Evolutionary conservation across 2,888 invertebrate species (phyloP), one percentile per base, ranked within the genome.

Genomic region (Brachyopa scutellaris): DNA sequence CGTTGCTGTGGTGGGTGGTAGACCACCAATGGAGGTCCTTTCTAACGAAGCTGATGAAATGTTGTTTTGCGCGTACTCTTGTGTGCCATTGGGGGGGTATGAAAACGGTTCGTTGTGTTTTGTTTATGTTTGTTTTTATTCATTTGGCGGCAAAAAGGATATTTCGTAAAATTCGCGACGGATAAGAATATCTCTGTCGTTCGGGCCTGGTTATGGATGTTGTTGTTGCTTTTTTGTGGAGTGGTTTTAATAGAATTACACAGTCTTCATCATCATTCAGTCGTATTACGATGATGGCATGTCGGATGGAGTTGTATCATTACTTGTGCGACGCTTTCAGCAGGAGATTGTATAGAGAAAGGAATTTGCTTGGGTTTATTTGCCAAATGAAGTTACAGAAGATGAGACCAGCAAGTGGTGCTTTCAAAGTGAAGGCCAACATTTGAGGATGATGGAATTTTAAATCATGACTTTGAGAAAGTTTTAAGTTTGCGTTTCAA

Each of bases 231-330:
- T 42, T 49, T 51, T n/a, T 29, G 9, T 67, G 55, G 19, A 45
- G 7, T n/a, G 76, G 36, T 40, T 80, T 69, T 69, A 80, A 80
- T 64, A 69, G 69, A 70, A 80, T 80, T 64, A 80, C 69, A 49
- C 67, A 47, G 76, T 76, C 69, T 64, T 80, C 76, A 80, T 80
- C 69, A 57, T 76, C 69, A 64, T 76, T 45, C 57, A 31, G 36
- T 62, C 31, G 38, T 64, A 64, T 64, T 57, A 57, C 42, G 36
- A 31, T 69, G 62, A 57, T 51, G 59, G 29, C 21, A 42, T 51
- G 36, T 9, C 23, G 61, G 36, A 49, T 47, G 36, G 21, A 40
- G 45, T 49, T 40, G 64, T 72, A 36, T 33, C 9, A 55, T 70
- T 62, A 62, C 69, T 70, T 62, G 38, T 26, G 31, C n/a, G 23